Evolutionary conservation across 2,888 invertebrate species (phyloP).

Genomic region (Pherbina coryleti): DNA sequence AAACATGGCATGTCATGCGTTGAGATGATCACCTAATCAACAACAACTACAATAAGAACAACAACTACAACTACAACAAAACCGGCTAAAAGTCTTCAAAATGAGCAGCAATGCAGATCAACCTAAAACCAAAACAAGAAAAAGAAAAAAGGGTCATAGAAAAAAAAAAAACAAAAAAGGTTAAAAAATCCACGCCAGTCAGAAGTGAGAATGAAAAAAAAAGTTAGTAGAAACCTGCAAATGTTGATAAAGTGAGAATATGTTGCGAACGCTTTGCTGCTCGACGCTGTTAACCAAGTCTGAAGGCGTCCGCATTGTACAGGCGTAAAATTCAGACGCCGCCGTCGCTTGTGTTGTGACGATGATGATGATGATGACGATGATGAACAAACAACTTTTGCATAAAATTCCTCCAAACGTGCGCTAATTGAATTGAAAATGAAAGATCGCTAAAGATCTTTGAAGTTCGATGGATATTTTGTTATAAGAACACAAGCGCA

Average conservation of each 20-base stretch:
- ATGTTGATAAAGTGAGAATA: constrained; percentile 14
- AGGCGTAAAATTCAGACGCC: constrained; percentile 22
- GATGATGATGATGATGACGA: constrained; percentile 29
- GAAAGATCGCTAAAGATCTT: constrained; percentile 53
- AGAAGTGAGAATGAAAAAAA: neutral
- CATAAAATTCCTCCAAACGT: constrained; percentile 54
- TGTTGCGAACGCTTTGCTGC: neutral
- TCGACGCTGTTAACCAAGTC: no score
- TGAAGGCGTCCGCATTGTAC: no score
- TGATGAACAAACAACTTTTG: constrained; percentile 51
- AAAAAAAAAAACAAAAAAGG: constrained; percentile 32
- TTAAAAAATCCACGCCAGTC: constrained; percentile 29
- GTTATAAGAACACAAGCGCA: constrained; percentile 38
- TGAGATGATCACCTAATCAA: constrained; percentile 55
- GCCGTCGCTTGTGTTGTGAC: constrained; percentile 30
- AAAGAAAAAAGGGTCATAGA: constrained; percentile 36
- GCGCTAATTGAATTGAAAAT: constrained; percentile 59
- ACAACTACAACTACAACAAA: constrained; percentile 16
- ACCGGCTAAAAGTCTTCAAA: neutral
- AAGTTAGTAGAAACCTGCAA: constrained; percentile 21
- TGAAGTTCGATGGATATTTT: constrained; percentile 47
- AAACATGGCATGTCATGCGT: constrained; percentile 61
- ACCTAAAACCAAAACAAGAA: constrained; percentile 25
- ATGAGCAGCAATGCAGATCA: constrained; percentile 14
- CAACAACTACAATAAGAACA: constrained; percentile 40